These are phyloP conservation scores for Heliothis peltigera DNA, from an alignment of 2,888 invertebrate genomes.

Conservation along the genomic window DNA sequence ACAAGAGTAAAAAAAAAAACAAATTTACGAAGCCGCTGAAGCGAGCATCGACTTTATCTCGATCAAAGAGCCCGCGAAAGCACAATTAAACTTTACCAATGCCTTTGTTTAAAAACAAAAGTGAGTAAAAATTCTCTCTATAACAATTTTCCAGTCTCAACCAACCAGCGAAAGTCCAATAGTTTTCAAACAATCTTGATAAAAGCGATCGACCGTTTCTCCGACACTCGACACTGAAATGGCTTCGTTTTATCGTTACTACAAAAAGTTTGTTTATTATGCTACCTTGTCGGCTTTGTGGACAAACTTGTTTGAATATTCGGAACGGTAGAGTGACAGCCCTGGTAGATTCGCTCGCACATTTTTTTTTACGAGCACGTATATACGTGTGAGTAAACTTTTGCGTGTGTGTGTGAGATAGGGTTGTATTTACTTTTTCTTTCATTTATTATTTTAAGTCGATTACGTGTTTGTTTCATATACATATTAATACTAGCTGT, in stretches of 20 bases:
- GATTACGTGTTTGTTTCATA: no score
- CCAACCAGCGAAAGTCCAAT: conserved; percentile 56
- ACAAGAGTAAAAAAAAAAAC: conserved; percentile 29
- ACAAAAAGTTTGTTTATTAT: conserved; percentile 38
- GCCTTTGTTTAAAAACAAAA: conserved; percentile 58
- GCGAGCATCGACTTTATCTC: conserved; percentile 39
- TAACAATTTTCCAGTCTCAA: conserved; percentile 54
- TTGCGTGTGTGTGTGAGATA: background rate
- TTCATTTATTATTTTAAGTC: no score
- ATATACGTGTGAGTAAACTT: background rate
- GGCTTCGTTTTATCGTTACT: conserved; percentile 41
- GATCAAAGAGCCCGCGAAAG: conserved; percentile 54
- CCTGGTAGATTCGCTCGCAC: conserved; percentile 5
- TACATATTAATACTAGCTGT: no score
- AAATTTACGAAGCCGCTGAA: conserved; percentile 33
- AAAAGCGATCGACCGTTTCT: conserved; percentile 57
- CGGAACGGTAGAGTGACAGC: conserved; percentile 2
- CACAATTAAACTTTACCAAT: conserved; percentile 57
- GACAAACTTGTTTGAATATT: conserved; percentile 40
- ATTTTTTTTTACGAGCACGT: conserved; percentile 4
- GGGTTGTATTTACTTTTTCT: background rate
- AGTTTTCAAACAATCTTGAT: conserved; percentile 68
- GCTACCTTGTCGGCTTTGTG: background rate
- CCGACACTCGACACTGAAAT: conserved; percentile 44
- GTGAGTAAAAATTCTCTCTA: conserved; percentile 50